Conservation (phyloP, 2,797 vertebrate genomes). For the Odontamblyopus rebecca region DNA sequence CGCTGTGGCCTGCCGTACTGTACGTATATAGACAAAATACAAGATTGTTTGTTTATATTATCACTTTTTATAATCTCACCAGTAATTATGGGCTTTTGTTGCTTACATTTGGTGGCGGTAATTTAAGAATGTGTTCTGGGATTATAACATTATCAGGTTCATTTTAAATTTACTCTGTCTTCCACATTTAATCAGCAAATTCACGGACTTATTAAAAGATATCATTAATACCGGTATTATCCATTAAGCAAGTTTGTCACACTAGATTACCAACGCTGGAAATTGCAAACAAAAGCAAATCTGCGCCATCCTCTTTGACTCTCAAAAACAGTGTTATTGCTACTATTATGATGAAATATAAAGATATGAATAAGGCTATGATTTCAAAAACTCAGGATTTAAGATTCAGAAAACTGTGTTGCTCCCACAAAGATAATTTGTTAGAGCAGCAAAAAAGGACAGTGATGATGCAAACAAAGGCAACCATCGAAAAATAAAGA, state of each 20-base stretch:
- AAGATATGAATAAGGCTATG: not conserved
- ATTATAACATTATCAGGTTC: constrained; percentile 29
- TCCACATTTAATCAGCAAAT: constrained; percentile 28
- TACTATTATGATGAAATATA: not conserved
- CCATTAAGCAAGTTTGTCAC: constrained; percentile 49
- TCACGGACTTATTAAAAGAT: constrained; percentile 32
- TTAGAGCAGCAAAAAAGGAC: not conserved
- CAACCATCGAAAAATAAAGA: not conserved
- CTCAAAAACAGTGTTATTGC: not conserved
- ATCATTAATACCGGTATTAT: constrained; percentile 41
- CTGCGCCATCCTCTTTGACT: not conserved
- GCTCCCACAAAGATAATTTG: not conserved
- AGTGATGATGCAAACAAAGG: not conserved
- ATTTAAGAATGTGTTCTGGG: constrained; percentile 12
- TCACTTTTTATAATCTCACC: not conserved
- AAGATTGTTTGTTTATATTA: not conserved
- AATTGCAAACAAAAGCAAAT: constrained; percentile 27
- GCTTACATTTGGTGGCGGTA: not conserved
- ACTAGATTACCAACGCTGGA: constrained; percentile 31
- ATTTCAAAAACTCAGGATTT: not conserved
- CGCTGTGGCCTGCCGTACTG: constrained; percentile 81
- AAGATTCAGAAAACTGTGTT: not conserved
- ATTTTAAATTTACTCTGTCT: constrained; percentile 24
- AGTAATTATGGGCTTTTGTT: not conserved
- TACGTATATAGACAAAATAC: not conserved